These are phyloP conservation scores for Hypothenemus hampei DNA, from an alignment of 1,140 invertebrate species.

Conservation along the genomic window DNA sequence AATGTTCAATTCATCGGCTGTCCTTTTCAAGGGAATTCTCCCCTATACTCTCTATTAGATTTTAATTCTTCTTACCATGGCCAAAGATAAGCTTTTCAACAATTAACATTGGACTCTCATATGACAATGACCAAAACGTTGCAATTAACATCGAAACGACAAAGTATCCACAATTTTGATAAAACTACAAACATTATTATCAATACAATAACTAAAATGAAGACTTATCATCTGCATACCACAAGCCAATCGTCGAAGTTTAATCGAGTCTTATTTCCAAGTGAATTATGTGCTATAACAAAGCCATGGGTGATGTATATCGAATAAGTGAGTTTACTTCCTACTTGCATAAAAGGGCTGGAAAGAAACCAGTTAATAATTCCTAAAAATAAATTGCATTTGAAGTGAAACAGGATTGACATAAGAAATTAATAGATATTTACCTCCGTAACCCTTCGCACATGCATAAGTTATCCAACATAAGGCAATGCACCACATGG, in stretches of 20 bases:
- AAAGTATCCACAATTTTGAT: conserved; percentile 7
- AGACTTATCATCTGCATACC: conserved; percentile 5
- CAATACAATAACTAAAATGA: neutral
- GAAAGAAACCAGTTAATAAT: conserved; percentile 20
- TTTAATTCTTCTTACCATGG: too few relatives aligned
- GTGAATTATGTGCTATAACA: conserved; percentile 1
- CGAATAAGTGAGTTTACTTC: conserved; percentile 13
- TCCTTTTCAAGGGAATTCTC: too few relatives aligned
- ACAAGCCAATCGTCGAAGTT: conserved; percentile 11
- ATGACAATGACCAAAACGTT: conserved; percentile 10
- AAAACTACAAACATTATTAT: conserved; percentile 10
- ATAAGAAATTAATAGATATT: neutral
- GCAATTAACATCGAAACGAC: conserved; percentile 6
- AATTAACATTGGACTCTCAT: conserved; percentile 6
- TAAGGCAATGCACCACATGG: conserved; percentile 11
- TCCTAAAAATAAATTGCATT: conserved; percentile 4
- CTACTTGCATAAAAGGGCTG: conserved; percentile 4
- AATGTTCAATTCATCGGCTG: too few relatives aligned
- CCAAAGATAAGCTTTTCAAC: conserved; percentile 10
- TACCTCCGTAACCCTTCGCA: conserved; percentile 16
- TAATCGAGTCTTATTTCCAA: neutral
- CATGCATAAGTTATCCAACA: conserved; percentile 15
- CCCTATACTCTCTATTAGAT: too few relatives aligned
- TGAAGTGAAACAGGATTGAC: neutral
- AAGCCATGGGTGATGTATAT: conserved; percentile 13